These are phyloP conservation scores for Microcebus jonahi DNA, from an alignment of 2,113 vertebrate species.

Conservation along the genomic window DNA sequence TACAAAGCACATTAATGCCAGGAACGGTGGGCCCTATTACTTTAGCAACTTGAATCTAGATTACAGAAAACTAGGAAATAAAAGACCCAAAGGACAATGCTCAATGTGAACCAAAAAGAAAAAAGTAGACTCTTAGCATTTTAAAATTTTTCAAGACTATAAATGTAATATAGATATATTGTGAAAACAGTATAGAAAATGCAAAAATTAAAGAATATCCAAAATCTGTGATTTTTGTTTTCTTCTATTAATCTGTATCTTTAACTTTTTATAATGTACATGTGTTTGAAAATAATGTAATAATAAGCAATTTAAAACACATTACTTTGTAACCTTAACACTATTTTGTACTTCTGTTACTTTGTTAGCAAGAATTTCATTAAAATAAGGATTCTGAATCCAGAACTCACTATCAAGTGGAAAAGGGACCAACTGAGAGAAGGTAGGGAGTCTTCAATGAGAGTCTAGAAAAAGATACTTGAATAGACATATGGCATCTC, in stretches of 20 bases:
- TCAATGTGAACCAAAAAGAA: not conserved
- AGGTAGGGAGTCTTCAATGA: not conserved
- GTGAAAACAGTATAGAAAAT: not conserved
- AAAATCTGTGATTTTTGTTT: not conserved
- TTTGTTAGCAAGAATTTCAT: not conserved
- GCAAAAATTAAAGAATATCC: not conserved
- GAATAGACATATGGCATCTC: not conserved
- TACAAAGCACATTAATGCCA: not conserved
- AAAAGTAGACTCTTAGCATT: not conserved
- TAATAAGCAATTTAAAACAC: not conserved
- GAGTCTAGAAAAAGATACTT: not conserved
- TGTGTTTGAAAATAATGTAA: not conserved
- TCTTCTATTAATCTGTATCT: not conserved
- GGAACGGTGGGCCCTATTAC: not conserved
- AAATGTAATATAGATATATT: not conserved
- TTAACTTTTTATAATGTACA: not conserved
- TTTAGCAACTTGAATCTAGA: not conserved
- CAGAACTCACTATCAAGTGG: not conserved
- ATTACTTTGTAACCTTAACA: not conserved
- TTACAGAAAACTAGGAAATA: not conserved
- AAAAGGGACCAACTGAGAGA: not conserved
- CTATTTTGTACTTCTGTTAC: not conserved
- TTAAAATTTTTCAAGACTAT: not conserved
- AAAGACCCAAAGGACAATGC: not conserved
- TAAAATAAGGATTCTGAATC: not conserved